Percentiles rank a stretch among this genome's conserved stretches.
Conservation (phyloP, 2,888 invertebrate species). For the Drosophila imparisetae region DNA sequence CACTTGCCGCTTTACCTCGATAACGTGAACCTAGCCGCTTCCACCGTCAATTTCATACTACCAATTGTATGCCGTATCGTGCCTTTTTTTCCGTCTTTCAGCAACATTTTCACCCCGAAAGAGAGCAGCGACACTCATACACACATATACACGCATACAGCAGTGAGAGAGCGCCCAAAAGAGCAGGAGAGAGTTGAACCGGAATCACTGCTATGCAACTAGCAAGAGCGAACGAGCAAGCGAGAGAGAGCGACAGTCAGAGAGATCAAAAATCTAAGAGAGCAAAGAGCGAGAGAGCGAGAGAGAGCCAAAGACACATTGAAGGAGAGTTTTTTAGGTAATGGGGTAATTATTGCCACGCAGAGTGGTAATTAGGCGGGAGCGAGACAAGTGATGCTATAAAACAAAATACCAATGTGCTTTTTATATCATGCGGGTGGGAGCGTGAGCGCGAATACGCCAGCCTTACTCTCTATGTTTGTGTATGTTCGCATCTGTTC, state of each 20-base stretch:
- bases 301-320: constrained; percentile 9
- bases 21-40: constrained; percentile 61
- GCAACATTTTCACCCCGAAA: constrained; percentile 46
- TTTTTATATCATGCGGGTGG: constrained; percentile 24
- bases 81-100: constrained; percentile 37
- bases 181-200: constrained; percentile 34
- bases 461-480: background rate
- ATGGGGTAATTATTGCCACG: constrained; percentile 77
- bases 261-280: constrained; percentile 6
- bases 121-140: constrained; percentile 20
- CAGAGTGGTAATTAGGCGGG: constrained; percentile 77
- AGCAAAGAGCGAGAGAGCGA: constrained; percentile 1
- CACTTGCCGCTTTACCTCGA: constrained; percentile 57
- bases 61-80: constrained; percentile 48
- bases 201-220: constrained; percentile 21
- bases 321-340: constrained; percentile 45
- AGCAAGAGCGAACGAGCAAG: constrained; percentile 1
- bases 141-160: background rate
- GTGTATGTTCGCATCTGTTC: constrained; percentile 12
- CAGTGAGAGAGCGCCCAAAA: constrained; percentile 1
- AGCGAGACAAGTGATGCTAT: constrained; percentile 62
- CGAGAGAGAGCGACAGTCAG: constrained; percentile 10
- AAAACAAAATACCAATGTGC: constrained; percentile 71
- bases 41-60: constrained; percentile 69
- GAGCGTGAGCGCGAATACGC: constrained; percentile 42